phyloP scores from a whole-genome alignment of 2,113 vertebrate genomes.

The Brachionichthys hirsutus region DNA sequence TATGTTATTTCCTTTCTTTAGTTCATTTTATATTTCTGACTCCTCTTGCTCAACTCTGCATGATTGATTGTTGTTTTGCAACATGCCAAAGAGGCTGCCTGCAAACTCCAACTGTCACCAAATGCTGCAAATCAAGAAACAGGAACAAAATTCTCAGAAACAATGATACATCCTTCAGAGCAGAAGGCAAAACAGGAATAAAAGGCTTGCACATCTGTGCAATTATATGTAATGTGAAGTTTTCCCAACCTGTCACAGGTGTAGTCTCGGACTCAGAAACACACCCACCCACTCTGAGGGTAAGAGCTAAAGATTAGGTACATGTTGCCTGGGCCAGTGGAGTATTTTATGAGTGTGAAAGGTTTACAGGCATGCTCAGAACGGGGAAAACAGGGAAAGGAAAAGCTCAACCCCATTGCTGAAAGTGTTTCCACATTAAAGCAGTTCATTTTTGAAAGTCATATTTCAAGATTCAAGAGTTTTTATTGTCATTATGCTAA shows the following conservation, averaged over 20 bases:
- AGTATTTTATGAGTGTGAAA: slow-evolving; percentile 8
- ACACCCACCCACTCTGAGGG: slow-evolving; percentile 7
- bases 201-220: slow-evolving; percentile 34
- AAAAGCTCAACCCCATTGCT: neutral
- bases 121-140: slow-evolving; percentile 31
- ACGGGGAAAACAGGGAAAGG: neutral
- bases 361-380: neutral
- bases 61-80: slow-evolving; percentile 47
- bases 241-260: slow-evolving; percentile 46
- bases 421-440: too few relatives aligned
- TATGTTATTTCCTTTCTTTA: slow-evolving; percentile 42
- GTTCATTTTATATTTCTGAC: slow-evolving; percentile 39
- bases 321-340: slow-evolving; percentile 32
- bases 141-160: neutral
- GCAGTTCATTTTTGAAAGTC: too few relatives aligned
- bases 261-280: slow-evolving; percentile 9
- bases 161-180: slow-evolving; percentile 9
- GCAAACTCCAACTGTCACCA: slow-evolving; percentile 50
- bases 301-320: slow-evolving; percentile 31
- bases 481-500: too few relatives aligned
- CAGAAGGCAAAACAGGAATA: slow-evolving; percentile 30
- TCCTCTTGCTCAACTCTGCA: slow-evolving; percentile 40
- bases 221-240: slow-evolving; percentile 65
- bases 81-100: slow-evolving; percentile 46
- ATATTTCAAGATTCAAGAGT: too few relatives aligned